A percentile compares a stretch with the other conserved stretches of the same genome.
These are phyloP conservation scores for Serripes groenlandicus DNA, from an alignment of 2,888 invertebrate genomes.

Conservation along the genomic window DNA sequence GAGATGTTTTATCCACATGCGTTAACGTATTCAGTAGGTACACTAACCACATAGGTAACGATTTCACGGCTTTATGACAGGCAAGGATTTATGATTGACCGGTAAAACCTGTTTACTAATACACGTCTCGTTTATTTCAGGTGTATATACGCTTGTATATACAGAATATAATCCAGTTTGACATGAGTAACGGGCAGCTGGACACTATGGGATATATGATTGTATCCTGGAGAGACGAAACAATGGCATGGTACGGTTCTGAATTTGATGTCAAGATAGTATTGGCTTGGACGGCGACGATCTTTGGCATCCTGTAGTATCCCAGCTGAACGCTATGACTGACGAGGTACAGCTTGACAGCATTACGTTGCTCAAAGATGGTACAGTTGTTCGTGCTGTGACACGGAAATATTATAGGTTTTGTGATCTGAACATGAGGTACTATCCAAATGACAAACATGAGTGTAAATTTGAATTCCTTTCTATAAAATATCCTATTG, in stretches of 20 bases:
- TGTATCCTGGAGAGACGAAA: slow-evolving; percentile 8
- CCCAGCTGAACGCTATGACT: not conserved
- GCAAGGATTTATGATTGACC: no score
- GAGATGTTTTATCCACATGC: no score
- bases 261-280: no score
- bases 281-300: no score
- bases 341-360: not conserved
- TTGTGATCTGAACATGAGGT: not conserved
- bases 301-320: not conserved
- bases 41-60: no score
- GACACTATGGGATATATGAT: slow-evolving; percentile 12
- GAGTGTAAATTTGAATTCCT: not conserved
- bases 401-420: not conserved
- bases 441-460: not conserved
- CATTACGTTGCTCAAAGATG: not conserved
- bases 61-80: no score
- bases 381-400: not conserved
- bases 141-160: not conserved
- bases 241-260: slow-evolving; percentile 2
- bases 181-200: slow-evolving; percentile 16
- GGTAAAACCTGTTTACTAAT: no score
- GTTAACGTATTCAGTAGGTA: no score
- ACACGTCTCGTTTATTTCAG: no score
- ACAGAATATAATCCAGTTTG: not conserved
- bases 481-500: not conserved